Evolutionary conservation across 2,888 invertebrate species (phyloP), one percentile per base, ranked within the genome.

Genomic region (Amphiduros pacificus): DNA sequence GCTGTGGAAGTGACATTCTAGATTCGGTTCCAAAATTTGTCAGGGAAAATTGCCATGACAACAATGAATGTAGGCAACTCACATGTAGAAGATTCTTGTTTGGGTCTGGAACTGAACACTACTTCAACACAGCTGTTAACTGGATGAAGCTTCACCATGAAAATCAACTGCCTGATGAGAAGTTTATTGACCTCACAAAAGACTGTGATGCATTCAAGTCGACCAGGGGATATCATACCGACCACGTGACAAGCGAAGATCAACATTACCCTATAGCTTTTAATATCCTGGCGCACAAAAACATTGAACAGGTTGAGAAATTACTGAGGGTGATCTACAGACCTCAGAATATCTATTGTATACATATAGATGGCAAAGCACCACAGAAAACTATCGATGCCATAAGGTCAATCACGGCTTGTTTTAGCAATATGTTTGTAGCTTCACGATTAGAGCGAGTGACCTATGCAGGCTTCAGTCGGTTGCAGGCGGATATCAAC

Each of bases 291-390:
- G 60, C 78, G 27, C 75, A 78, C 59, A 71, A 73, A 57, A 71
- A 78, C 22, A 66, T 73, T 0, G 71, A 71, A 28, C 77, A 79
- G 63, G 68, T 75, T 1, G 78, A 75, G 53, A 60, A 71, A 22
- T 64, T 80, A 3, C 61, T 81, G 26, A 61, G 73, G 24, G 70
- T 74, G 2, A 73, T 81, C 26, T 81, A 80, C 57, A 66, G 73
- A 48, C 77, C 78, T 0, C 74, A 76, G 20, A 81, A 81, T 64
- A 51, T 70, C 11, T 81, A 77, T 63, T 81, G 81, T 64, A 63
- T 81, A n/a, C 81, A 81, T 62, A 72, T 80, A 2, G 82, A 82
- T 63, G 56, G 51, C 40, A 61, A 61, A 14, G 31, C 56, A 5
- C 17, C 49, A 1, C 24, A n/a, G 11, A 20, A 17, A 11, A 22